A percentile compares a stretch with the other conserved stretches of the same genome.
Evolutionary conservation across 1,140 invertebrate genomes (phyloP).

Genomic region (Andricus grossulariae): DNA sequence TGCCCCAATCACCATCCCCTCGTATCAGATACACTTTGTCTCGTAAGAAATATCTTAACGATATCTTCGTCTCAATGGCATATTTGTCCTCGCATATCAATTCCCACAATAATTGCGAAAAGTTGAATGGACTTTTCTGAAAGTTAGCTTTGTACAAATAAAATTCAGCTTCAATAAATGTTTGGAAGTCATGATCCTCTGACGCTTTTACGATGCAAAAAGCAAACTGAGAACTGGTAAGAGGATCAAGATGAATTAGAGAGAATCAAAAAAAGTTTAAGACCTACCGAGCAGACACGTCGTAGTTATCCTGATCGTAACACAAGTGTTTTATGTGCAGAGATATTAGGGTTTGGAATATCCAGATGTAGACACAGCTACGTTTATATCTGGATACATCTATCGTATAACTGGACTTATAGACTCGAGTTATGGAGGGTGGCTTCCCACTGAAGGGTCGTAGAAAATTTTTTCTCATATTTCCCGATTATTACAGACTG

Average conservation of each 20-base stretch:
- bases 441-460: slow-evolving; percentile 44
- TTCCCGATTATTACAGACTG: slow-evolving; percentile 58
- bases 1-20: slow-evolving; percentile 50
- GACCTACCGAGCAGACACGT: slow-evolving; percentile 12
- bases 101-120: background rate
- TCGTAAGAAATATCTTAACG: slow-evolving; percentile 58
- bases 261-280: background rate
- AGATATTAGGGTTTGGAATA: slow-evolving; percentile 6
- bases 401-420: slow-evolving; percentile 52
- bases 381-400: slow-evolving; percentile 41
- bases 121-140: too few relatives aligned
- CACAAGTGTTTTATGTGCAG: slow-evolving; percentile 28
- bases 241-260: background rate
- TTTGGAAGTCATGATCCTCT: background rate
- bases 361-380: slow-evolving; percentile 5
- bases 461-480: slow-evolving; percentile 66
- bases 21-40: slow-evolving; percentile 54
- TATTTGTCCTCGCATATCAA: background rate
- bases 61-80: slow-evolving; percentile 42
- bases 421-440: slow-evolving; percentile 48
- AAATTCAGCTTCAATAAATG: background rate
- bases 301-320: slow-evolving; percentile 15
- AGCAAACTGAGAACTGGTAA: background rate
- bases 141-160: too few relatives aligned
- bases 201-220: background rate